Conservation (phyloP, 1,140 invertebrate genomes). For the Lepidurus arcticus region DNA sequence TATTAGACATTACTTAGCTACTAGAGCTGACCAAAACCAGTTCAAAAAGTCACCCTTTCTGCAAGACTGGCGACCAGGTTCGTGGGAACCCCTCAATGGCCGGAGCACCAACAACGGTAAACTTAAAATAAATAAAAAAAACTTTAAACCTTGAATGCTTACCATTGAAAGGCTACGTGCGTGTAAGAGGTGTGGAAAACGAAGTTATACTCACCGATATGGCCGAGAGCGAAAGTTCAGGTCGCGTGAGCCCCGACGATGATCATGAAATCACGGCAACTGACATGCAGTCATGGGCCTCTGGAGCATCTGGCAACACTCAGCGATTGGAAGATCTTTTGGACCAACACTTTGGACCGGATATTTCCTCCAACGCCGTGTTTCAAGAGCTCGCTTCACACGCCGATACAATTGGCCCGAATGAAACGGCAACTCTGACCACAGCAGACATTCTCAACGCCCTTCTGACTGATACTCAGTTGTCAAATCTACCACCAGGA, state of each 20-base stretch:
- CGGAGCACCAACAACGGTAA: conserved; percentile 17
- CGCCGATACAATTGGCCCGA: conserved; percentile 34
- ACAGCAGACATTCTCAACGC: conserved; percentile 48
- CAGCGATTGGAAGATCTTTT: not conserved
- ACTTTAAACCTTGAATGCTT: not conserved
- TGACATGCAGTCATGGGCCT: conserved; percentile 23
- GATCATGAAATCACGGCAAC: conserved; percentile 1
- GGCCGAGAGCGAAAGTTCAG: conserved; percentile 11
- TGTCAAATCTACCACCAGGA: conserved; percentile 48
- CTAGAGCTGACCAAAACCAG: conserved; percentile 7
- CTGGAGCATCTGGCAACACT: not conserved
- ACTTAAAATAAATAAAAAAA: not conserved
- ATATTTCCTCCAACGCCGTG: conserved; percentile 34
- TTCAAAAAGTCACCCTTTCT: not conserved
- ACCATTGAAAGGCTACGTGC: not conserved
- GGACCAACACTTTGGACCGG: conserved; percentile 23
- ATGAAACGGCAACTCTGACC: conserved; percentile 31
- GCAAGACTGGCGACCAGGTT: not conserved
- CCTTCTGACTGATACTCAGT: conserved; percentile 50
- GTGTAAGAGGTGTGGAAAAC: not conserved
- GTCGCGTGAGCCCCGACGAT: not conserved
- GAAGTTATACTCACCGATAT: not conserved
- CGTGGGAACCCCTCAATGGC: not conserved
- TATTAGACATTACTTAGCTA: conserved; percentile 19
- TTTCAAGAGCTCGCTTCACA: conserved; percentile 33